Conservation (phyloP, 1,140 invertebrate species). For the Drusus annulatus region DNA sequence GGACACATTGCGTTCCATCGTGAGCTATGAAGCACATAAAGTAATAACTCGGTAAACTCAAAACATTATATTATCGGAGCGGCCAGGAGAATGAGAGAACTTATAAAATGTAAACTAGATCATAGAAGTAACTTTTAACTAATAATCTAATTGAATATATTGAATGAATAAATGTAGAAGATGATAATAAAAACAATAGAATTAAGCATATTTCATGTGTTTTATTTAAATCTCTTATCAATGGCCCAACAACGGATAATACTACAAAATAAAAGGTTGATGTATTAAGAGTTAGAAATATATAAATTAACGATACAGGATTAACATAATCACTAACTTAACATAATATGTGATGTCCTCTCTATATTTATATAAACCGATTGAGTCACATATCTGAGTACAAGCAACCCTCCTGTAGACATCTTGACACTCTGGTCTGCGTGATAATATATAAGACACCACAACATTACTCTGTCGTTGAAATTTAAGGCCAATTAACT, state of each 20-base stretch:
- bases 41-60: no score
- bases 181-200: neutral
- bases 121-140: no score
- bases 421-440: no score
- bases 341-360: conserved; percentile 18
- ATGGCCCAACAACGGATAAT: conserved; percentile 6
- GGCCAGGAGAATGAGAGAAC: no score
- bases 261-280: conserved; percentile 9
- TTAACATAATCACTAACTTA: conserved; percentile 2
- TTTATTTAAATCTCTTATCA: neutral
- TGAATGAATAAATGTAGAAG: neutral
- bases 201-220: conserved; percentile 3
- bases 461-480: no score
- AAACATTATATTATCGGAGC: no score
- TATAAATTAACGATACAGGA: conserved; percentile 8
- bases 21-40: no score
- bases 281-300: conserved; percentile 6
- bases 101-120: no score
- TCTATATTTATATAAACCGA: neutral
- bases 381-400: neutral
- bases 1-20: no score
- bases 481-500: no score
- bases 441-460: no score
- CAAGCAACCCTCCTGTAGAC: conserved; percentile 15
- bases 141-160: neutral